phyloP scores from a whole-genome alignment of 2,797 vertebrate species.

The Lacerta bilineata region DNA sequence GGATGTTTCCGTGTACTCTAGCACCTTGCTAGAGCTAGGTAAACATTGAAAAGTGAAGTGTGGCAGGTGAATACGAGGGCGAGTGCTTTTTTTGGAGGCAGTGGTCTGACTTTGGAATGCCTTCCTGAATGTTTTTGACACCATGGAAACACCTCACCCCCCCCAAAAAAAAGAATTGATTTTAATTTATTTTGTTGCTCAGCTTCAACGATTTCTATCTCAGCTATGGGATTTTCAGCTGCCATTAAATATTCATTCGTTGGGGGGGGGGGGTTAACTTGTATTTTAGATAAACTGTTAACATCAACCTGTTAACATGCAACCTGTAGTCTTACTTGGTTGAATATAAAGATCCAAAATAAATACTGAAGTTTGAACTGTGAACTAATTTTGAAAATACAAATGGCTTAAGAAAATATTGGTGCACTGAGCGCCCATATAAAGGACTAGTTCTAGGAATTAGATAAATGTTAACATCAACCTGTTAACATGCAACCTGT shows the following conservation, averaged over 20 bases:
- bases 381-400: conserved; percentile 9
- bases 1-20: background rate
- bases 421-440: background rate
- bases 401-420: background rate
- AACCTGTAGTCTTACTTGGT: background rate
- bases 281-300: background rate
- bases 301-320: background rate
- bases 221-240: background rate
- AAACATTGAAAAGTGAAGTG: background rate
- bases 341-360: background rate
- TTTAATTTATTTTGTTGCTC: background rate
- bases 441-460: background rate
- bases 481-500: too few relatives aligned
- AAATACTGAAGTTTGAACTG: background rate
- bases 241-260: background rate
- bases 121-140: too few relatives aligned
- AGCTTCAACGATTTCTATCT: background rate
- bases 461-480: too few relatives aligned
- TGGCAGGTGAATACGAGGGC: background rate
- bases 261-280: too few relatives aligned
- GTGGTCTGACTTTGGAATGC: too few relatives aligned
- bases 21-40: background rate
- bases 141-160: too few relatives aligned
- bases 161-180: too few relatives aligned
- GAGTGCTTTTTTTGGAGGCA: background rate